Evolutionary conservation across 2,113 vertebrate species (phyloP).

Genomic region (Seriola aureovittata): DNA sequence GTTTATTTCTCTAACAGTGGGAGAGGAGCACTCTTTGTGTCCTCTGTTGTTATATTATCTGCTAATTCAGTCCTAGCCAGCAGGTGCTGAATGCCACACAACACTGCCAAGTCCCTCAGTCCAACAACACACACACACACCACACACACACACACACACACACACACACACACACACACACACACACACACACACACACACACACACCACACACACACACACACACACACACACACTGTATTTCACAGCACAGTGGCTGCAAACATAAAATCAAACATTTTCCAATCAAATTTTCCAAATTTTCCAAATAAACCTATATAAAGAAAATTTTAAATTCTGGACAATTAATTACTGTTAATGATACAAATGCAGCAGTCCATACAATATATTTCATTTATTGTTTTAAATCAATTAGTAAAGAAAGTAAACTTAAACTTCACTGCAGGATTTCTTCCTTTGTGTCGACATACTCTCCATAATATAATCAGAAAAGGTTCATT

Average conservation of each 20-base stretch:
- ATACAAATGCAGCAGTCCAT: too few relatives aligned
- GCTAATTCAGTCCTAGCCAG: not conserved
- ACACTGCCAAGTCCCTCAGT: slow-evolving; percentile 19
- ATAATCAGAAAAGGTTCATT: slow-evolving; percentile 24
- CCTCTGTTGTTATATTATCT: slow-evolving; percentile 16
- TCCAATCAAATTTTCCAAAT: too few relatives aligned
- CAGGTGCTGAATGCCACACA: slow-evolving; percentile 59
- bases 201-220: too few relatives aligned
- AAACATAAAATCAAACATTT: too few relatives aligned
- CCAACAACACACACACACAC: slow-evolving; percentile 7
- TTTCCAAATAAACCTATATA: too few relatives aligned
- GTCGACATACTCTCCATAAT: slow-evolving; percentile 25
- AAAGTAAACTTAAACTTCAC: not conserved
- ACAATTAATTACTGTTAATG: too few relatives aligned
- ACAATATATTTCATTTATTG: too few relatives aligned
- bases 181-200: not conserved
- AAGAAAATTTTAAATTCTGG: too few relatives aligned
- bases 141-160: not conserved
- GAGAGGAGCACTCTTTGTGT: not conserved
- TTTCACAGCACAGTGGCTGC: too few relatives aligned
- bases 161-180: not conserved
- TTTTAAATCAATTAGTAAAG: too few relatives aligned
- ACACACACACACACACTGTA: not conserved
- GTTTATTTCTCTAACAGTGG: not conserved
- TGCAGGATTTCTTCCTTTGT: slow-evolving; percentile 39